A percentile compares a stretch with the other conserved stretches of the same genome.
Conservation (phyloP, 1,140 invertebrate species). For the Bilobella aurantiaca region DNA sequence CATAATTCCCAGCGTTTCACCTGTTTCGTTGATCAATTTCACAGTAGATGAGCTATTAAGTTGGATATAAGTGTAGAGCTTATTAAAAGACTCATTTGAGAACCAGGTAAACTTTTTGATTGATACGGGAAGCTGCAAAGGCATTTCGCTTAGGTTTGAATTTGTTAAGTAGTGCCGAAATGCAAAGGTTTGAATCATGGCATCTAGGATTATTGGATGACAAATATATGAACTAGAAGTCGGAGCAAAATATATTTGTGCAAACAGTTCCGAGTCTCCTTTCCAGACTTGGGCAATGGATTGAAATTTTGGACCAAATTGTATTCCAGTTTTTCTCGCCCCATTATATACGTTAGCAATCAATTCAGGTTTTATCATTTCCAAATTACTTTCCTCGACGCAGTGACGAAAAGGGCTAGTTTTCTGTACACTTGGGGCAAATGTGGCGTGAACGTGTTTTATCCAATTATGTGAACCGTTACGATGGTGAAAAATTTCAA, state of each 20-base stretch:
- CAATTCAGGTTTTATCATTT: too few relatives aligned
- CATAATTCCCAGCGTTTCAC: background rate
- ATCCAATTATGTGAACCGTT: conserved; percentile 13
- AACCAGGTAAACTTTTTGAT: background rate
- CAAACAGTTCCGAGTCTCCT: background rate
- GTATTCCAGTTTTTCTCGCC: too few relatives aligned
- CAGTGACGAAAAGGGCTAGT: too few relatives aligned
- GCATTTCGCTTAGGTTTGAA: background rate
- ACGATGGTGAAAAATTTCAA: background rate
- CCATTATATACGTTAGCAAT: too few relatives aligned
- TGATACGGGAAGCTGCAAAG: background rate
- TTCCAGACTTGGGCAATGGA: background rate
- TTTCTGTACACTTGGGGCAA: too few relatives aligned
- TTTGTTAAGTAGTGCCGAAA: background rate
- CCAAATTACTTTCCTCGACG: too few relatives aligned
- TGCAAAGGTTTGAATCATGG: conserved; percentile 9
- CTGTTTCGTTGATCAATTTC: background rate
- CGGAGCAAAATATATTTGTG: background rate
- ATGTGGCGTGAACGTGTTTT: conserved; percentile 12
- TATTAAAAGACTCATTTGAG: background rate
- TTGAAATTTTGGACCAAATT: background rate
- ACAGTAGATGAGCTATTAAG: background rate
- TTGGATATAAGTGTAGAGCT: background rate
- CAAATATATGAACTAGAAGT: background rate
- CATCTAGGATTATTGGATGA: conserved; percentile 9